Evolutionary conservation across 2,113 vertebrate species (phyloP), one percentile per base, ranked within the genome.

Genomic region (Campylomormyrus tamandua): DNA sequence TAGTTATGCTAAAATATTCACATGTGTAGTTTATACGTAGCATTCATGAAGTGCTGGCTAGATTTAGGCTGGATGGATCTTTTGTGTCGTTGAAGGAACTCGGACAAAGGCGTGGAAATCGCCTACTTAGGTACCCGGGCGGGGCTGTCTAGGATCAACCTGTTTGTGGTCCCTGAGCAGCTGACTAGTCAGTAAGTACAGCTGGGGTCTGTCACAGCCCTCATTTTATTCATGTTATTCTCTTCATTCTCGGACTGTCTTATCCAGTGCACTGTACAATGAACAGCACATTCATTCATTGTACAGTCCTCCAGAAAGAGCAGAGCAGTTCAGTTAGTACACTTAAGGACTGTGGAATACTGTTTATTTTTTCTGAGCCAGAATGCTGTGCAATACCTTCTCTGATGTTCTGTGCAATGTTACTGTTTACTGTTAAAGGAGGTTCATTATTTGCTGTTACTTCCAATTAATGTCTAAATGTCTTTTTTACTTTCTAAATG

Each of bases 31-130:
- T 49, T 48, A 49, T 50, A 27, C 10, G 5, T 49, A 56, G 45
- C 84, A 52, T 35, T 31, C 13, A 87, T 5, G 27, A 53, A 66
- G 8, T 56, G 52, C 31, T 10, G 84, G 27, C 4, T 53, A 49
- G 39, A 88, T 62, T 27, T 4, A 62, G 27, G 39, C 27, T 62
- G 21, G 11, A 45, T 62, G 39, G 31, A 83, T 83, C 1, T 27
- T 46, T 17, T 62, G 27, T 62, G 50, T 62, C 39, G 0, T 56
- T 35, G 24, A 95, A 99, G 98, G 93, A 99, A 99, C 94, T 98
- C 98, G 90, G 98, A 99, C 96, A 99, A 99, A 94, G 98, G 98
- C 13, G 98, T 99, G 39, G 98, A 99, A 94, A 98, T 99, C n/a
- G 96, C 98, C 58, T 99, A 98, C 92, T 97, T 99, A 0, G 98